Base-by-base conservation (phyloP, 2,113 vertebrate genomes). In the Anoura caudifer region DNA sequence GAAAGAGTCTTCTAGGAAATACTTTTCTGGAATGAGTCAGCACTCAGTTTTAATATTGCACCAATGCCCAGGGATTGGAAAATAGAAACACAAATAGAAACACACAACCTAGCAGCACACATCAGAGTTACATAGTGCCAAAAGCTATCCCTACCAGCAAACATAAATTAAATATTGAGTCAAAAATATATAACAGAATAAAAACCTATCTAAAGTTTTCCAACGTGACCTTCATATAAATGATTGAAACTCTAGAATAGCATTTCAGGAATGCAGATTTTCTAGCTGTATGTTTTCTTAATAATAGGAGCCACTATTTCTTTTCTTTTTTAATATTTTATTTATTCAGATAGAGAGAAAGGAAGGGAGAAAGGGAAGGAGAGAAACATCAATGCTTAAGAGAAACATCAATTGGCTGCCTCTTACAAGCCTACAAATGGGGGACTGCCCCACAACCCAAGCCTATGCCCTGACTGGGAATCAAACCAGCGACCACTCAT, bases 31-130 rank as follows among this genome's bases (percentile, higher is more conserved):
- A 36, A 82, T 97, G 69, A 97, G 12, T 90, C 81, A 94, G 86
- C 69, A 77, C 70, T 95, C 61, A 36, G 73, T 70, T 96, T 96
- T 96, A 92, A 88, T 97, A 95, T 72, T n/a, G 47, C n/a, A 56
- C 69, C 16, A 91, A 7, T 73, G 67, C 14, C 70, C 61, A 97
- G 47, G 69, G 91, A 92, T 31, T 81, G 43, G n/a, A 67, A 28
- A 84, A 81, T 75, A 31, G 28, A 76, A 92, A 69, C 20, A 61
- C 14, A 28, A 84, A 81, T 79, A 31, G 22, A 70, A 92, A 69
- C 24, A 61, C 11, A 22, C 28, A 95, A 61, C 24, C 14, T 87
- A 87, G 87, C 4, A 75, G 47, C 15, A 76, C 3, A 14, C 83
- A 86, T 93, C 83, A 86, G 73, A 91, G 33, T 88, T 96, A 45